phyloP scores from a whole-genome alignment of 2,888 invertebrate species.

The Sepioteuthis lessoniana region DNA sequence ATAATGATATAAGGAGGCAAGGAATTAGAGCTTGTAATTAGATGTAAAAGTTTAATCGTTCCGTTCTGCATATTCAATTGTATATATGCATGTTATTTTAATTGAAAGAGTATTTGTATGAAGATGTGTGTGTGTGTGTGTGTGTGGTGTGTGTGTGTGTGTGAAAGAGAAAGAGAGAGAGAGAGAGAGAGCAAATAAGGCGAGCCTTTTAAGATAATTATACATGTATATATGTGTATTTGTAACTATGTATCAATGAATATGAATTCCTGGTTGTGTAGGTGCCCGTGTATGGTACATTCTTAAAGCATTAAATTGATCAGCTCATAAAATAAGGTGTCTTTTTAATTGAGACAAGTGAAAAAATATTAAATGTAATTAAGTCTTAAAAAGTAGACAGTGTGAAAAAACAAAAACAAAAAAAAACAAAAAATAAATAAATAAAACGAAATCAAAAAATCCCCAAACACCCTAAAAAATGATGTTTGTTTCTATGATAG shows the following conservation, averaged over 20 bases:
- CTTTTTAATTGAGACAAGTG: neutral
- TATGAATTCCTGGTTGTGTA: neutral
- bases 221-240: neutral
- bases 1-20: no score
- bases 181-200: neutral
- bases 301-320: neutral
- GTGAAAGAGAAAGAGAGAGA: no score
- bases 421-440: no score
- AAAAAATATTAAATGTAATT: conserved; percentile 9
- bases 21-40: no score
- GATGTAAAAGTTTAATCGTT: no score
- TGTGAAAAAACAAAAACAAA: neutral
- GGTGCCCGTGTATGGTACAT: neutral
- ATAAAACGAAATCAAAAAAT: no score
- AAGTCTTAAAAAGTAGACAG: neutral
- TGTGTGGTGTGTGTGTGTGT: neutral
- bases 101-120: neutral
- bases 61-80: neutral
- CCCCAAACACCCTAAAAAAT: no score
- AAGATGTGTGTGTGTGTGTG: neutral
- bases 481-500: neutral
- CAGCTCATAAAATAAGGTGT: neutral
- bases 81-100: neutral
- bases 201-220: neutral
- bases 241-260: neutral